phyloP scores from a whole-genome alignment of 2,113 vertebrate species.

The Psittacara wagleri region DNA sequence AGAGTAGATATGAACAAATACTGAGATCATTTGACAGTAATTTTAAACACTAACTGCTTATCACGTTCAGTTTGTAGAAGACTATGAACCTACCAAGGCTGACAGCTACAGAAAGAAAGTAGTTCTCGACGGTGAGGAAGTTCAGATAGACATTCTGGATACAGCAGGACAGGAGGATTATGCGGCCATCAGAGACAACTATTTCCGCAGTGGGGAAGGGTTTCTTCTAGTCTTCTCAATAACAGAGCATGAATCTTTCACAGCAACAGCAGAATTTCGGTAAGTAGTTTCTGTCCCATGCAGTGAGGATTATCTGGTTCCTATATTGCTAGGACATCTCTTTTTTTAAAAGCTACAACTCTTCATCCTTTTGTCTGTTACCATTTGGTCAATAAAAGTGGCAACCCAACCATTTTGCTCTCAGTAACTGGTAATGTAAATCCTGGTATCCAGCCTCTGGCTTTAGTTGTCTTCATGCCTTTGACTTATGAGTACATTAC shows the following conservation, averaged over 20 bases:
- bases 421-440: neutral
- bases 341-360: neutral
- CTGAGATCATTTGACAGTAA: neutral
- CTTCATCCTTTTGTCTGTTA: neutral
- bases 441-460: neutral
- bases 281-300: slow-evolving; percentile 25
- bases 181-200: slow-evolving; percentile 97
- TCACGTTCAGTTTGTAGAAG: slow-evolving; percentile 91
- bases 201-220: slow-evolving; percentile 96
- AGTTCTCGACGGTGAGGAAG: slow-evolving; percentile 95
- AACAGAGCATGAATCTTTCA: slow-evolving; percentile 93
- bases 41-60: neutral
- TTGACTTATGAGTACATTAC: neutral
- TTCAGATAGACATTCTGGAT: slow-evolving; percentile 94
- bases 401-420: neutral
- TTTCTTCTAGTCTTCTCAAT: slow-evolving; percentile 97
- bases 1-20: neutral
- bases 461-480: neutral
- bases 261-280: slow-evolving; percentile 91
- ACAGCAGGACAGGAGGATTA: slow-evolving; percentile 95
- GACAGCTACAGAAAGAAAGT: slow-evolving; percentile 99
- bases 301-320: neutral
- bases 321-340: neutral
- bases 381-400: neutral
- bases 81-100: slow-evolving; percentile 98